Evolutionary conservation across 2,888 invertebrate genomes (phyloP), one percentile per base, ranked within the genome.

Genomic region (Megamerina dolium): DNA sequence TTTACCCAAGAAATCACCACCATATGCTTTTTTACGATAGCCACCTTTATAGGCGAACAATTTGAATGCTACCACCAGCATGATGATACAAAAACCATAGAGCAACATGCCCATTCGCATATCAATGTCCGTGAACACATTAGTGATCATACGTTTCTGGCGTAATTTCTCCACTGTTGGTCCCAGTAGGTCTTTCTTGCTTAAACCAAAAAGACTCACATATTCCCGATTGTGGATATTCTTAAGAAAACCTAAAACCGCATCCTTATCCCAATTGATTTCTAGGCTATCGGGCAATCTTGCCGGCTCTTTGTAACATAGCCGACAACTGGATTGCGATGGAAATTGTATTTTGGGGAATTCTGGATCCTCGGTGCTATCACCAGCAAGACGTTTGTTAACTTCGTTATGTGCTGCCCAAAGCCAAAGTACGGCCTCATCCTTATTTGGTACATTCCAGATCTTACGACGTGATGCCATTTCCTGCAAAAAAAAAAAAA

Each of bases 371-470:
- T 96, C 95, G 2, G 92, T 88, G 4, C 73, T 52, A 67, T 94
- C 92, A 1, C 90, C 88, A 17, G 87, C 78, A 19, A 99, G 74
- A 53, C 96, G 79, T 51, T 82, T 74, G 68, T 99, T 99, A 0
- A 92, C 96, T 70, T 83, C 82, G 68, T 97, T 97, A 66, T 97
- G 96, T 0, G 90, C 87, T 57, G 78, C 77, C 96, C 96, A 97
- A 18, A 97, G 73, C 94, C 95, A 97, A 30, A 95, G 70, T 1
- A 95, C 80, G 13, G 83, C 82, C 47, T 89, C 86, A 43, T 87
- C 81, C 54, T 81, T 79, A 39, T 78, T 80, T 13, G 75, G 74
- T 0, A 89, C 84, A 55, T 82, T 80, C 61, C 79, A 78, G 48
- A 87, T 76, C 61, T 84, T 79, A 46, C 82, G 80, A 45, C 77